Base-by-base conservation (phyloP, 2,797 vertebrate genomes). In the Catamblyrhynchus diadema region DNA sequence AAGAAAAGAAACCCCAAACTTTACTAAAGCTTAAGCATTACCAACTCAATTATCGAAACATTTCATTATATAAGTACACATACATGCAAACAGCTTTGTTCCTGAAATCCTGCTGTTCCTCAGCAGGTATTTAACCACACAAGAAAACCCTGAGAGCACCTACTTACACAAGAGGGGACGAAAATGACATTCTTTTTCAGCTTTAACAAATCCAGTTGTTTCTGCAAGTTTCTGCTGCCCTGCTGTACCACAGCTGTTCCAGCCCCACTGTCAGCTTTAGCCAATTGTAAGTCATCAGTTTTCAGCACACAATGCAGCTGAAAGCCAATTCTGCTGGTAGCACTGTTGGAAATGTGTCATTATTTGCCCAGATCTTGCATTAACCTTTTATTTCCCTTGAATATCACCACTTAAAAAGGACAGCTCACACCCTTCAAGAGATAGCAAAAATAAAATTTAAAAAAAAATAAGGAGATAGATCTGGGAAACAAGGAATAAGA, bases 201-300 rank as follows among this genome's bases (percentile, higher is more conserved):
- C 80, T 94, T 85, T 81, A 90, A 78, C 2, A 4, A 94, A 94
- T 72, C 18, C 57, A 59, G 80, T 83, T 88, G 42, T 93, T 95
- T 86, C 86, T 91, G 82, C 75, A 92, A 90, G n/a, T 91, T 95
- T 93, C 87, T 95, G 73, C 72, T 6, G 8, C 66, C 62, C 80
- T 80, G 57, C 67, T 90, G 45, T 45, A 88, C 17, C 64, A 70
- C 92, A 96, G 95, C 93, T 94, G 86, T 78, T 92, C 67, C 84
- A 61, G 59, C 64, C 88, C 62, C 41, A 25, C 53, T 0, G 5
- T 69, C 85, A 86, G 81, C 82, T 93, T 71, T 32, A 90, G 89
- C 74, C 87, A 90, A 78, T 86, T 81, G 10, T 88, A 95, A 93
- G 45, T 97, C 96, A 95, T 93, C 94, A 85, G 59, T 92, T 96